Conservation (phyloP, 2,113 vertebrate species). For the Dipodomys stephensi region DNA sequence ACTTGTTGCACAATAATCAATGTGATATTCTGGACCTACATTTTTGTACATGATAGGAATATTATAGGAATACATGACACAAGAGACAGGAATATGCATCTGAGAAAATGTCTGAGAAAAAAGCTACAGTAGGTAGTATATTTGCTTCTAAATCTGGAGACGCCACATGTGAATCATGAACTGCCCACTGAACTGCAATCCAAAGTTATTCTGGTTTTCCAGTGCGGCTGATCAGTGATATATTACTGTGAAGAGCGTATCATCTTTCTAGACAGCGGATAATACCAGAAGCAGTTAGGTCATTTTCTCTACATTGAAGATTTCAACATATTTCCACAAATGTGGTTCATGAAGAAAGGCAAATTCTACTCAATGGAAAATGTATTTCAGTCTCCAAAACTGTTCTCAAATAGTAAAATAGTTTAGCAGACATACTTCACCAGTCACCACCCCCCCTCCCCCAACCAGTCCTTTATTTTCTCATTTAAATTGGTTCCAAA, state of each 20-base stretch:
- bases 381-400: conserved; percentile 58
- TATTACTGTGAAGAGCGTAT: not conserved
- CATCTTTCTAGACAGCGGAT: not conserved
- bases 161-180: not conserved
- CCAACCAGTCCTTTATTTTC: conserved; percentile 59
- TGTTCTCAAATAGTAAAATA: conserved; percentile 71
- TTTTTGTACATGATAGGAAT: not conserved
- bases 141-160: not conserved
- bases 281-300: conserved; percentile 50
- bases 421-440: conserved; percentile 71
- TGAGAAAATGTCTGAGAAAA: not conserved
- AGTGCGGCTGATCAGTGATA: not conserved
- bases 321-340: conserved; percentile 71
- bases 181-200: not conserved
- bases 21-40: conserved; percentile 3
- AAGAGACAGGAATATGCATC: not conserved
- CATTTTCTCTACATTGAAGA: conserved; percentile 46
- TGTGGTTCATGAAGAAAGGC: conserved; percentile 16
- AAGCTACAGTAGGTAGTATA: not conserved
- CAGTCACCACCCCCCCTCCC: not conserved
- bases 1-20: not conserved
- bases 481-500: conserved; percentile 75
- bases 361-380: conserved; percentile 76
- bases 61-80: not conserved
- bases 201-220: not conserved